Base-by-base conservation (phyloP, 2,797 vertebrate genomes). In the Bucorvus abyssinicus region DNA sequence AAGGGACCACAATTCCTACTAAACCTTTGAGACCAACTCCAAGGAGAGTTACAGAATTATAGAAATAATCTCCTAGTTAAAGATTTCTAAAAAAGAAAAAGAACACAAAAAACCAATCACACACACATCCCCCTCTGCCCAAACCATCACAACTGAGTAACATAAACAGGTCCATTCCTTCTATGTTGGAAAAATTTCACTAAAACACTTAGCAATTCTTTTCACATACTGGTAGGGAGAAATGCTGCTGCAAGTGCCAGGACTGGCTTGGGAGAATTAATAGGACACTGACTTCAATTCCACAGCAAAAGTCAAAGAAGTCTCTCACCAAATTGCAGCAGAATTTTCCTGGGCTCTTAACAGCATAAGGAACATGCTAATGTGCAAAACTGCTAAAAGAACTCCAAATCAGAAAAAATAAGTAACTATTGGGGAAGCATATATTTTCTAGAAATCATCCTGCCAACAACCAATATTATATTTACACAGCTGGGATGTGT, bases 401-500 rank as follows among this genome's bases (percentile, higher is more conserved):
- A 60, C 67, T 84, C 47, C 34, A 83, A 71, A 63, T 45, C 10
- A 6, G 26, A 85, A 78, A 84, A 95, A 87, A 57, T 6, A 74
- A 85, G 0, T 30, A 64, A 65, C 24, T 73, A 74, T n/a, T 87
- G 83, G 36, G 74, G 40, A 93, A 53, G 84, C 59, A 81, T 90
- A 15, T 80, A 78, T 80, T 93, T 95, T 94, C 71, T 89, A 87
- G 53, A 91, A 89, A 94, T 85, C 55, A 85, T 65, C 65, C 70
- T 81, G 61, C 93, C 78, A 95, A 92, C 85, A 92, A 92, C 44
- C 69, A 92, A 52, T 92, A 92, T 88, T 86, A 3, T 93, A 96
- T 95, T 97, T 94, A 93, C 87, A 96, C 96, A 97, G 91, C 88
- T 95, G 93, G 93, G 88, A 93, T 68, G 55, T 70, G 59, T 95